These are phyloP conservation scores for Mormyrops boulengeri DNA, from an alignment of 2,797 vertebrate genomes.

Conservation along the genomic window DNA sequence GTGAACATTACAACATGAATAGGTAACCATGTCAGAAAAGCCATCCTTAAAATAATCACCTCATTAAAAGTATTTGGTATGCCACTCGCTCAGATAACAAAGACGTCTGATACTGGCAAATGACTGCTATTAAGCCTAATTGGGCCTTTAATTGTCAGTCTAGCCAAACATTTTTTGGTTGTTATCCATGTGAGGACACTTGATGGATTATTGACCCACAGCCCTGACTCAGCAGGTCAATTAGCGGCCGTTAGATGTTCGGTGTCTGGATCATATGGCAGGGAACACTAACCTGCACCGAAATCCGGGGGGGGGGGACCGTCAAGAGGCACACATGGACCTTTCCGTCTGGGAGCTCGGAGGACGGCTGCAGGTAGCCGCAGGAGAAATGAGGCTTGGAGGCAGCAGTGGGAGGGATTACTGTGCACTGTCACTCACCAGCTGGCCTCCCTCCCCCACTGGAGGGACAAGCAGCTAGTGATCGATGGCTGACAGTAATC, in stretches of 20 bases:
- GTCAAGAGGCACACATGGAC: not conserved
- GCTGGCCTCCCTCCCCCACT: not conserved
- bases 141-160: constrained; percentile 7
- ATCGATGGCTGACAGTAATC: constrained; percentile 4
- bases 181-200: constrained; percentile 6
- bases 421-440: constrained; percentile 3
- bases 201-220: constrained; percentile 9
- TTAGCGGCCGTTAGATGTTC: not conserved
- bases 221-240: not conserved
- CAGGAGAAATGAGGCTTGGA: not conserved
- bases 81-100: constrained; percentile 3
- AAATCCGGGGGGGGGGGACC: not conserved
- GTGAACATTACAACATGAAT: not conserved
- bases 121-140: constrained; percentile 11
- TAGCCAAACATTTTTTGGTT: constrained; percentile 14
- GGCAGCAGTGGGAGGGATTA: not conserved
- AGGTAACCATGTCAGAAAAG: not conserved
- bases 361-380: not conserved
- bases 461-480: not conserved
- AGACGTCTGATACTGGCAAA: not conserved
- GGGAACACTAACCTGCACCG: not conserved
- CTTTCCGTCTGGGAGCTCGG: not conserved
- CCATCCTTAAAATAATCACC: constrained; percentile 13
- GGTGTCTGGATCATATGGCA: not conserved
- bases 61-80: constrained; percentile 7